Evolutionary conservation across 2,113 vertebrate genomes (phyloP).

Genomic region (Rhagologus leucostigma): DNA sequence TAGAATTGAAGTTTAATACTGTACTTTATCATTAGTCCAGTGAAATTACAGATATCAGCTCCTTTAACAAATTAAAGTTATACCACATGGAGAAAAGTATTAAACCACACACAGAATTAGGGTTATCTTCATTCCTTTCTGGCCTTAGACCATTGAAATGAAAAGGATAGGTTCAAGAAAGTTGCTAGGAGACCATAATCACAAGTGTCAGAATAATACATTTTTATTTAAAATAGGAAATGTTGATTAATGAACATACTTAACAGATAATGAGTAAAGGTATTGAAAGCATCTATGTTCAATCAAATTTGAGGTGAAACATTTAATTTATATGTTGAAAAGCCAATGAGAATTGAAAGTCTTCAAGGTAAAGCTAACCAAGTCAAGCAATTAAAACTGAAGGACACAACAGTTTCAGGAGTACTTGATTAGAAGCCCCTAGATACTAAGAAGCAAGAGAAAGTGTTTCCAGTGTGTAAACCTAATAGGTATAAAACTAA

Average conservation of each 20-base stretch:
- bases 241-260: conserved; percentile 56
- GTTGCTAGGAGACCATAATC: conserved; percentile 58
- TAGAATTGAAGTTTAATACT: conserved; percentile 22
- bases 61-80: conserved; percentile 36
- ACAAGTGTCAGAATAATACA: conserved; percentile 46
- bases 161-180: neutral
- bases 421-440: neutral
- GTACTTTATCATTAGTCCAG: conserved; percentile 27
- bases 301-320: conserved; percentile 31
- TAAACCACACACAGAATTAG: conserved; percentile 9
- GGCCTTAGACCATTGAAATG: neutral
- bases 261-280: conserved; percentile 32
- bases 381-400: neutral
- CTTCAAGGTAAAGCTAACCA: conserved; percentile 33
- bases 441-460: neutral
- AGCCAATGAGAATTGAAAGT: neutral
- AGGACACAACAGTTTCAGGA: neutral
- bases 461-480: neutral
- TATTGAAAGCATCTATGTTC: conserved; percentile 46
- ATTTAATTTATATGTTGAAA: conserved; percentile 36
- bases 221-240: conserved; percentile 62
- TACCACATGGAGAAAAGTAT: conserved; percentile 18
- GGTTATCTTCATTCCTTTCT: neutral
- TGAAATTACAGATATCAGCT: conserved; percentile 33
- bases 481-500: neutral